Percentiles rank a stretch among this genome's conserved stretches.
phyloP scores from a whole-genome alignment of 1,140 invertebrate species.

The Lepidurus arcticus region DNA sequence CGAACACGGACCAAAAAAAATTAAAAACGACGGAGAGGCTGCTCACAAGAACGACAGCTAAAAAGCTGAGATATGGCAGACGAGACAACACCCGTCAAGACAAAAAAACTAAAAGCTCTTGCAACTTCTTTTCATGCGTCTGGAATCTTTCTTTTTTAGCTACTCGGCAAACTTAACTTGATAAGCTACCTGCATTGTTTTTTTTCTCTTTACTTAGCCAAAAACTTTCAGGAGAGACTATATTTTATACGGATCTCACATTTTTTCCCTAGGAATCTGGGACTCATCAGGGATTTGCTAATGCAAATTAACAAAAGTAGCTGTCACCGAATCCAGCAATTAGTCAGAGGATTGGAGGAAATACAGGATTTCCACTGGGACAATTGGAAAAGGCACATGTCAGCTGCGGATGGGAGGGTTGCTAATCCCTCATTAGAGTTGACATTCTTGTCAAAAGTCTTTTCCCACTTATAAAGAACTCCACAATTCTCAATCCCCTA shows the following conservation, averaged over 20 bases:
- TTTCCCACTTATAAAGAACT: not conserved
- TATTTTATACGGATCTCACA: not conserved
- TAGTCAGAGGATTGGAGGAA: slow-evolving; percentile 15
- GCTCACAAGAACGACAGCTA: not conserved
- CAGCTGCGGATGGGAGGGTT: slow-evolving; percentile 13
- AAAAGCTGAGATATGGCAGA: not conserved
- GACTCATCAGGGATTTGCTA: not conserved
- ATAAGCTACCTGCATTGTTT: too few species aligned
- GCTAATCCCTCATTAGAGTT: slow-evolving; percentile 19
- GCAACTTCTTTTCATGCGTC: not conserved
- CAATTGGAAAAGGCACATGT: slow-evolving; percentile 10
- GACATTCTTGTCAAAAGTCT: slow-evolving; percentile 21
- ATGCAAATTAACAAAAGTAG: slow-evolving; percentile 11
- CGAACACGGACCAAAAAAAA: not conserved
- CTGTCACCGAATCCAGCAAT: slow-evolving; percentile 4
- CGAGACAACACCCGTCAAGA: not conserved
- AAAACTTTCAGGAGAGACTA: not conserved
- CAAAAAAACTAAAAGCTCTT: not conserved
- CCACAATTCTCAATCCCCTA: not conserved
- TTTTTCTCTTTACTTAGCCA: too few species aligned
- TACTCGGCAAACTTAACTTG: too few species aligned
- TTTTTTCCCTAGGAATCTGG: not conserved
- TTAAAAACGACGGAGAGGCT: not conserved
- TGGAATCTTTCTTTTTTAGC: not conserved
- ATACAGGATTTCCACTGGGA: slow-evolving; percentile 18